Evolutionary conservation across 2,113 vertebrate genomes (phyloP).

Genomic region (Haliaeetus leucogaster): DNA sequence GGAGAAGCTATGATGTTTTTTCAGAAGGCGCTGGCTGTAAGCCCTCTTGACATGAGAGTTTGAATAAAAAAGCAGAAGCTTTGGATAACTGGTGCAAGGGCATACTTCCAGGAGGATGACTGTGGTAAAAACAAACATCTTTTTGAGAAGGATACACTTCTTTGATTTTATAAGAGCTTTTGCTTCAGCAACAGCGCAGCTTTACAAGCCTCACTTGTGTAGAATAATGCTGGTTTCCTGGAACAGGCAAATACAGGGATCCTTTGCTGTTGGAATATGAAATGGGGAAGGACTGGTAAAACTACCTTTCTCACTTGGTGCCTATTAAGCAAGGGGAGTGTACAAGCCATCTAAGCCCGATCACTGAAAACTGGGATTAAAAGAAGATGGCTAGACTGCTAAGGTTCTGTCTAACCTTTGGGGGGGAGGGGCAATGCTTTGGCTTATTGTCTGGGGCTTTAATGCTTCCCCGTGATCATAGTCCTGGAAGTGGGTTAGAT

Average conservation of each 20-base stretch:
- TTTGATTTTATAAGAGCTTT: neutral
- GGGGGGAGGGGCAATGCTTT: neutral
- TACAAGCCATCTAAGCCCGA: neutral
- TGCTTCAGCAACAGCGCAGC: neutral
- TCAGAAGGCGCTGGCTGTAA: neutral
- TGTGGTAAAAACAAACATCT: neutral
- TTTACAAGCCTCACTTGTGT: neutral
- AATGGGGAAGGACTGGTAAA: neutral
- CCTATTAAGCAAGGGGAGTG: neutral
- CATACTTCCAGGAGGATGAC: neutral
- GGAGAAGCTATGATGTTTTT: neutral
- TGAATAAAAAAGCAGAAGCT: neutral
- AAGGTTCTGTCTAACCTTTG: neutral
- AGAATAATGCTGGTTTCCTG: neutral
- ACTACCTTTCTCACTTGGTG: neutral
- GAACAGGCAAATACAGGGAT: neutral
- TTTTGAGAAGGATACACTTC: neutral
- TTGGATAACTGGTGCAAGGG: neutral
- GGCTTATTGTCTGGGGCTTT: neutral
- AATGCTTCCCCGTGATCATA: neutral
- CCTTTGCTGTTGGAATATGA: neutral
- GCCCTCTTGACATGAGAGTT: neutral
- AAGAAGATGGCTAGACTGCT: neutral
- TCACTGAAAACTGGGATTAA: neutral
- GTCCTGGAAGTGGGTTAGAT: neutral